Percentiles rank a stretch among this genome's conserved stretches.
Conservation (phyloP, 92 coral and sea anemone genomes). For the Virgularia gustaviana region DNA sequence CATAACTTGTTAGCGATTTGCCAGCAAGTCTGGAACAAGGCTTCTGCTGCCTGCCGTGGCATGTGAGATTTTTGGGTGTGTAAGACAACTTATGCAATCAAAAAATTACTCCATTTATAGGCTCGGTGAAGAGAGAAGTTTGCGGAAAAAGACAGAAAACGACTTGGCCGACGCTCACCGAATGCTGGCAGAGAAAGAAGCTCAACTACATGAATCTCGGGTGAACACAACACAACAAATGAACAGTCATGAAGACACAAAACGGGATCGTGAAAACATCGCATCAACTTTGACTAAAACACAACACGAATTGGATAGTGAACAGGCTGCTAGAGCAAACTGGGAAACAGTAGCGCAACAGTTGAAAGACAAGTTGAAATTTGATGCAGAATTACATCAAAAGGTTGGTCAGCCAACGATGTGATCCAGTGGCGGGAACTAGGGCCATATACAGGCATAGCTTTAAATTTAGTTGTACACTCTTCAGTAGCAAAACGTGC, state of each 20-base stretch:
- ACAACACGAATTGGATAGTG: slow-evolving; percentile 82
- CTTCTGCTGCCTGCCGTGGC: too few relatives aligned
- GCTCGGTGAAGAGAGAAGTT: slow-evolving; percentile 64
- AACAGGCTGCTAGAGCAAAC: slow-evolving; percentile 73
- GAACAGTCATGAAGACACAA: slow-evolving; percentile 90
- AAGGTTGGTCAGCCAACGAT: slow-evolving; percentile 48
- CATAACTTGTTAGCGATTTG: background rate
- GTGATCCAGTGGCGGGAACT: too few relatives aligned
- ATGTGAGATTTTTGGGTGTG: too few relatives aligned
- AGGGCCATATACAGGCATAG: too few relatives aligned
- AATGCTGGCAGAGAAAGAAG: slow-evolving; percentile 85
- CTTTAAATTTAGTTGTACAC: too few relatives aligned
- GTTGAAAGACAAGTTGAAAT: slow-evolving; percentile 76
- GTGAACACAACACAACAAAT: slow-evolving; percentile 90
- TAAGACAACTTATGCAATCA: too few relatives aligned
- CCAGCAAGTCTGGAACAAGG: too few relatives aligned
- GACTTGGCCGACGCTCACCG: slow-evolving; percentile 91
- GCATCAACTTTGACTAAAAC: slow-evolving; percentile 73
- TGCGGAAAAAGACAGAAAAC: slow-evolving; percentile 82
- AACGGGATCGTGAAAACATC: slow-evolving; percentile 75
- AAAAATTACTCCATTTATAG: slow-evolving; percentile 32
- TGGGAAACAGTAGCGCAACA: slow-evolving; percentile 74
- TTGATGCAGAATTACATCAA: slow-evolving; percentile 81
- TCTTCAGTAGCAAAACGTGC: too few relatives aligned
- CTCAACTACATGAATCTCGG: slow-evolving; percentile 81